Evolutionary conservation across 1,140 invertebrate species (phyloP), one percentile per base, ranked within the genome.

Genomic region (Limonius californicus): DNA sequence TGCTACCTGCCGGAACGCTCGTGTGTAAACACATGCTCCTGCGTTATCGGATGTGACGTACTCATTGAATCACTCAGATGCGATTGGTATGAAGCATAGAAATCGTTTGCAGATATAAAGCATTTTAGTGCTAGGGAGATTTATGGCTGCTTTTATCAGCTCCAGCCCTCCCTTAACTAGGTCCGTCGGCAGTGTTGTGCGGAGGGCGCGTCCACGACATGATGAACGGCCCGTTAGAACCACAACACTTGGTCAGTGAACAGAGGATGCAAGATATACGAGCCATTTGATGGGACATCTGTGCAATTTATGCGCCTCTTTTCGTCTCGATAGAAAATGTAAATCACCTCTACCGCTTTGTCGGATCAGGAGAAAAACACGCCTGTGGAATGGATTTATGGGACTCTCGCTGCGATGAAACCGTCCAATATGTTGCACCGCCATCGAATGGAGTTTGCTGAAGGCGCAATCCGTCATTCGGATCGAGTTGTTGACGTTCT

Each of bases 61-160:
- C 50, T 64, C 66, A 63, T 45, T 66, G 66, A 64, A 68, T 68
- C 64, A 53, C 60, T 59, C 39, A 57, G 59, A 69, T 70, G 63
- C 68, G 62, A 67, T 70, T 57, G 61, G 61, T 63, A 62, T 59
- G 50, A 42, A 61, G 59, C 62, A 63, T 69, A 69, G 63, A 68
- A 63, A 68, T 66, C 64, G 63, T 64, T 54, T 62, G 61, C 62
- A 64, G 63, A 67, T 62, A 69, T 69, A 67, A 67, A 69, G 70
- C 64, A 71, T 68, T 71, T 68, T 67, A 66, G 65, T 64, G 61
- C 59, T 43, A 32, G 35, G 45, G 61, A 70, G 70, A 71, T 71
- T 71, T 71, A 71, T 70, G 67, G 64, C 42, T 66, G 70, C 70
- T 71, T 71, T 71, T 71, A 71, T 71, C 68, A 68, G 68, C 62